Evolutionary conservation across 2,797 vertebrate species (phyloP).

Genomic region (Xiphophorus birchmanni): DNA sequence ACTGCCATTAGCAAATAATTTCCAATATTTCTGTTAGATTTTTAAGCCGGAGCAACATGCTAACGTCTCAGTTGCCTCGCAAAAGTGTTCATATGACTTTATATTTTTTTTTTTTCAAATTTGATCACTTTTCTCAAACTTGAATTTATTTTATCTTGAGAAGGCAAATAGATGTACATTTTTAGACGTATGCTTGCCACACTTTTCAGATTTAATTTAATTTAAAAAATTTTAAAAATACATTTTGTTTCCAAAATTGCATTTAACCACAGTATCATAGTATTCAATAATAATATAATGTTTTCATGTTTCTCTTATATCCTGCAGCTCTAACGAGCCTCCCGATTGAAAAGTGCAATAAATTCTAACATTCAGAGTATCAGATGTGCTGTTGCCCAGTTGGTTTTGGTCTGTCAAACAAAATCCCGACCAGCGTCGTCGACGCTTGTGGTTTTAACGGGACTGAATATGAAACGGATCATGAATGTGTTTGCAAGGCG

Average conservation of each 20-base stretch:
- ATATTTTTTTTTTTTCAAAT: background rate
- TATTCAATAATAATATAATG: background rate
- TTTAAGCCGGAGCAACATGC: constrained; percentile 2
- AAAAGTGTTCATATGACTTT: background rate
- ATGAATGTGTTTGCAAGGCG: background rate
- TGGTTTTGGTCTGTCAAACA: background rate
- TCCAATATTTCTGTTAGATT: background rate
- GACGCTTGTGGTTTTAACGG: background rate
- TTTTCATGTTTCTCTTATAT: background rate
- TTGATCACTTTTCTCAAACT: background rate
- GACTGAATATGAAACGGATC: background rate
- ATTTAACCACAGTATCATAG: background rate
- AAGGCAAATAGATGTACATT: background rate
- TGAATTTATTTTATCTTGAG: background rate
- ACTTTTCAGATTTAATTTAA: background rate
- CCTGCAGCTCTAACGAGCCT: background rate
- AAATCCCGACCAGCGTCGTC: background rate
- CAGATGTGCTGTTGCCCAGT: background rate
- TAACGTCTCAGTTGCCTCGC: background rate
- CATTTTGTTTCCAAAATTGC: background rate
- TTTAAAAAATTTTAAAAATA: no score
- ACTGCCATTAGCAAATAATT: background rate
- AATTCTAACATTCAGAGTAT: background rate
- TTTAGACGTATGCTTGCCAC: background rate
- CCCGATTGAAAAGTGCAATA: background rate